These are phyloP conservation scores for Sebastolobus alascanus DNA, from an alignment of 2,797 vertebrate genomes.

Conservation along the genomic window DNA sequence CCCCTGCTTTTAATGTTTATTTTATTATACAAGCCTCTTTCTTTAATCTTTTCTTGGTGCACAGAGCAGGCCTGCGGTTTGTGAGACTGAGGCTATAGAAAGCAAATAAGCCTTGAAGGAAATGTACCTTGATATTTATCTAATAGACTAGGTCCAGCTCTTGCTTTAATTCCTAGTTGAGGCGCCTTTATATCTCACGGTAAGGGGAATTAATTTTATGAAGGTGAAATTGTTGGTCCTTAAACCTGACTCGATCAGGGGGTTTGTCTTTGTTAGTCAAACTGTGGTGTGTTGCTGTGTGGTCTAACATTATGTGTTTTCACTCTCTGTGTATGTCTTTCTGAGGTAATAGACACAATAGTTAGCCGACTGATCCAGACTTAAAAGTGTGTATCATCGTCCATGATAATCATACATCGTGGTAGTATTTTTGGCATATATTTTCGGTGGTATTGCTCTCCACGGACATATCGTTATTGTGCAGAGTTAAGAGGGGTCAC, in stretches of 20 bases:
- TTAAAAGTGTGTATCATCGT: conserved; percentile 48
- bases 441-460: conserved; percentile 29
- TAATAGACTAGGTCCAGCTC: conserved; percentile 28
- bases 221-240: conserved; percentile 58
- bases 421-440: conserved; percentile 38
- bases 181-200: conserved; percentile 27
- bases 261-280: conserved; percentile 63
- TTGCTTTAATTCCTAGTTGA: conserved; percentile 35
- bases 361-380: conserved; percentile 39
- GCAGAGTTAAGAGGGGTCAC: conserved; percentile 23
- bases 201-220: conserved; percentile 26
- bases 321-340: conserved; percentile 58
- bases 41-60: conserved; percentile 5
- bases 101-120: conserved; percentile 42
- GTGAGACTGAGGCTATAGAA: conserved; percentile 45
- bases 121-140: conserved; percentile 39
- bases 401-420: conserved; percentile 51
- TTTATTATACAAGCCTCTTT: conserved; percentile 34
- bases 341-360: conserved; percentile 48
- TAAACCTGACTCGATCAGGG: conserved; percentile 53
- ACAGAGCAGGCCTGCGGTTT: conserved; percentile 21
- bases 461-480: conserved; percentile 4
- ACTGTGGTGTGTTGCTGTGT: conserved; percentile 71
- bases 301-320: conserved; percentile 63
- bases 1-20: conserved; percentile 8